Evolutionary conservation across 2,888 invertebrate species (phyloP), one percentile per base, ranked within the genome.

Genomic region (Hydrotaea diabolus): DNA sequence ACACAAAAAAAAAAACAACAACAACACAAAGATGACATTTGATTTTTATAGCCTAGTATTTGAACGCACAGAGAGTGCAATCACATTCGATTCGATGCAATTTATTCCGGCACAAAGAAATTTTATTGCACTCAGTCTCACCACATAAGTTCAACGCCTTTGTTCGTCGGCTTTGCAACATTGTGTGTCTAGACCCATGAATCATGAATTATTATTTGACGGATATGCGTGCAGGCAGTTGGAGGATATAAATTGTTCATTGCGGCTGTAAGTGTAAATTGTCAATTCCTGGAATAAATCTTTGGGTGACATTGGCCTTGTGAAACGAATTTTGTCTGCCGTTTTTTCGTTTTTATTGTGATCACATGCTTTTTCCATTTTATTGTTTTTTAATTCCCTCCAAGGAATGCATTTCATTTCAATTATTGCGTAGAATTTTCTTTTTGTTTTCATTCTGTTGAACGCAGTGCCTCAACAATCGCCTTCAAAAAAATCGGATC

Each of bases 41-140:
- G 74, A 85, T 83, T 83, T 82, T 72, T 74, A 75, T 75, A 57
- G 75, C 82, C 79, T 79, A 13, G 21, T 23, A 46, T 17, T 23
- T 31, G 31, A 13, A n/a, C 23, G 76, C 76, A 39, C 39, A 11
- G 21, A 23, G 21, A 66, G 66, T 43, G 43, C 66, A 66, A 43
- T 66, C 66, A 66, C 66, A 11, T 66, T 39, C 66, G 19, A 39
- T 66, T 66, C 19, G 11, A 21, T 39, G 3, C 66, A 66, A 19
- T 66, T 39, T 43, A 39, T 66, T 23, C 46, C n/a, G 21, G 19
- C 26, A 59, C 59, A 59, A 59, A 59, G 59, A 23, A 26, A 23
- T 59, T 19, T 49, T 49, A n/a, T 49, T 15, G 49, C 49, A 4
- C 39, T 39, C 31, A 39, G n/a, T n/a, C n/a, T n/a, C n/a, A n/a